Conservation (phyloP, 2,888 invertebrate species). For the Sipha maydis region DNA sequence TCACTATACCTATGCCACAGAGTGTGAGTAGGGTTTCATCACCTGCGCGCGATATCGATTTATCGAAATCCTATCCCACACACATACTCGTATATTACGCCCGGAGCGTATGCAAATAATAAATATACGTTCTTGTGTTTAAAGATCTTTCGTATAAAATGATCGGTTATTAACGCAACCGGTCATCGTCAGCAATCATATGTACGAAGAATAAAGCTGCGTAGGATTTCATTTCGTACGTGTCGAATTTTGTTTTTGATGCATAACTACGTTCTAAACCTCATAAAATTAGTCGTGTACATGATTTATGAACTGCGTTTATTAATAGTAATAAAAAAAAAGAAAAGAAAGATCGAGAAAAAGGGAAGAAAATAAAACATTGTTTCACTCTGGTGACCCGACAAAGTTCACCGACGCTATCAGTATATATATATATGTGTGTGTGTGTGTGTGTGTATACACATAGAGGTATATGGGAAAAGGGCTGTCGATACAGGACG, state of each 20-base stretch:
- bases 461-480: background rate
- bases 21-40: conserved; percentile 8
- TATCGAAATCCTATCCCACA: conserved; percentile 47
- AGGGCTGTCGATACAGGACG: conserved; percentile 46
- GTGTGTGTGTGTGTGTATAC: too few relatives aligned
- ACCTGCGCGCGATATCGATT: conserved; percentile 12
- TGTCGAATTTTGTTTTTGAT: background rate
- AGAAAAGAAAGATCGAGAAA: too few relatives aligned
- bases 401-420: conserved; percentile 25
- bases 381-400: conserved; percentile 2
- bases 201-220: background rate
- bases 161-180: background rate
- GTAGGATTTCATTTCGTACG: background rate
- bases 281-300: background rate
- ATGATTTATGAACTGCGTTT: background rate
- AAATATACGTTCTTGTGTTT: background rate
- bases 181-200: background rate
- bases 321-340: background rate
- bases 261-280: background rate
- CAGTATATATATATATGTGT: too few relatives aligned
- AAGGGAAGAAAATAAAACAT: background rate
- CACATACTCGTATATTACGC: background rate
- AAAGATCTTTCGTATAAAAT: background rate
- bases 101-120: background rate
- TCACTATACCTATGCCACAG: background rate